Percentiles rank a stretch among this genome's conserved stretches.
phyloP scores from a whole-genome alignment of 2,113 vertebrate species.

The Alligator mississippiensis region DNA sequence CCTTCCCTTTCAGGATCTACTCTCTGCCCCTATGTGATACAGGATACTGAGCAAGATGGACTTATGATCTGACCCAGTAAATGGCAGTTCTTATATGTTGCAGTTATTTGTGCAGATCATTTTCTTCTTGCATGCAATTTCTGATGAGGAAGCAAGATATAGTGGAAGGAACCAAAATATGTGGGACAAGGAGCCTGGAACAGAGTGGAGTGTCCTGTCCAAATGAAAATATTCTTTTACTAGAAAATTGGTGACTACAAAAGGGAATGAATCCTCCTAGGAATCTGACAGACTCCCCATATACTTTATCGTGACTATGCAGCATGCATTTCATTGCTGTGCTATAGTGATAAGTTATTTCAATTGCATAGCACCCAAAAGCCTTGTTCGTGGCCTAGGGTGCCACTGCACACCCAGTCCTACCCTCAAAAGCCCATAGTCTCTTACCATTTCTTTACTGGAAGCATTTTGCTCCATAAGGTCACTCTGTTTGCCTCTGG shows the following conservation, averaged over 20 bases:
- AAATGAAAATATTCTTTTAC: background rate
- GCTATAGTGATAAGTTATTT: background rate
- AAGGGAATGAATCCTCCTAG: background rate
- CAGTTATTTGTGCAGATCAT: background rate
- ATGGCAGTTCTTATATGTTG: background rate
- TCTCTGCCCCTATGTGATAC: too few relatives aligned
- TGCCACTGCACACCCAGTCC: too few relatives aligned
- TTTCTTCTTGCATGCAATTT: background rate
- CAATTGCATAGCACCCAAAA: background rate
- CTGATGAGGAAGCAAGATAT: background rate
- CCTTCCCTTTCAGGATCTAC: too few relatives aligned
- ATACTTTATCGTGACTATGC: background rate
- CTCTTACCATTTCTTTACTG: too few relatives aligned
- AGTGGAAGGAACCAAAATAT: fast-evolving
- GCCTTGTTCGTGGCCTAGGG: background rate
- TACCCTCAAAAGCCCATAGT: too few relatives aligned
- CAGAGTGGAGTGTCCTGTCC: background rate
- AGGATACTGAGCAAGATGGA: too few relatives aligned
- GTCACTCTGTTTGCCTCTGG: background rate
- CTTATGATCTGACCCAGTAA: background rate
- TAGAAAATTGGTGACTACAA: background rate
- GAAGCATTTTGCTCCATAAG: background rate
- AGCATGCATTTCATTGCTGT: background rate
- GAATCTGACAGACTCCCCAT: background rate
- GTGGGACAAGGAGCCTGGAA: background rate